These are phyloP conservation scores for Achlya flavicornis DNA, from an alignment of 2,888 invertebrate genomes.

Conservation along the genomic window DNA sequence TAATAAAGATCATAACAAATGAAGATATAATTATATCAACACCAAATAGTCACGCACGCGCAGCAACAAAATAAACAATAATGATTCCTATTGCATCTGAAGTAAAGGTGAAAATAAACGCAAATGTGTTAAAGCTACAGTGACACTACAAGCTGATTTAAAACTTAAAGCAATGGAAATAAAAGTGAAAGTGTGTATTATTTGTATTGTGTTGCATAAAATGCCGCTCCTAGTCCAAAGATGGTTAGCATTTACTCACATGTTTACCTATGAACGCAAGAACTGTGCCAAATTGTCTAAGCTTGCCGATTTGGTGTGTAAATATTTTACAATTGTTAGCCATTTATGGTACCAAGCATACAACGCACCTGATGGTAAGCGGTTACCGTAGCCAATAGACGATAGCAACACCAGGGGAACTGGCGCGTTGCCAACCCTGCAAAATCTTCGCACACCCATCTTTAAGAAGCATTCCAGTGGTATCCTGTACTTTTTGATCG, in stretches of 20 bases:
- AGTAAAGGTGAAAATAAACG: background rate
- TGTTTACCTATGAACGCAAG: conserved; percentile 1
- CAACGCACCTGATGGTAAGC: background rate
- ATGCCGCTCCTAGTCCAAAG: background rate
- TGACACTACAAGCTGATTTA: background rate
- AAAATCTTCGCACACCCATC: too few species aligned
- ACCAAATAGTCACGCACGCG: background rate
- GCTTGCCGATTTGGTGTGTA: background rate
- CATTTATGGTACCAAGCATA: background rate
- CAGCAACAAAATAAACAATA: background rate
- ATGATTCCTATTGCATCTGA: background rate
- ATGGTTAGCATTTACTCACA: background rate
- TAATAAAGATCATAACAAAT: background rate
- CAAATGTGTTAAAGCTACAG: background rate
- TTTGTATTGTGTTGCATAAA: background rate
- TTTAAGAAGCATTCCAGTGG: too few species aligned
- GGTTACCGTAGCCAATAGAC: background rate
- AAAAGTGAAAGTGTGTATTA: background rate
- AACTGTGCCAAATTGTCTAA: conserved; percentile 3
- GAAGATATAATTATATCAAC: background rate
- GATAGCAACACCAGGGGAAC: background rate
- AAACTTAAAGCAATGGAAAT: background rate
- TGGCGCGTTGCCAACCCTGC: background rate
- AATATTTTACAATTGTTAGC: background rate
- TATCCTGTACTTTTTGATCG: too few species aligned